Conservation (phyloP, 2,113 vertebrate species). For the Platycercus adscitus region DNA sequence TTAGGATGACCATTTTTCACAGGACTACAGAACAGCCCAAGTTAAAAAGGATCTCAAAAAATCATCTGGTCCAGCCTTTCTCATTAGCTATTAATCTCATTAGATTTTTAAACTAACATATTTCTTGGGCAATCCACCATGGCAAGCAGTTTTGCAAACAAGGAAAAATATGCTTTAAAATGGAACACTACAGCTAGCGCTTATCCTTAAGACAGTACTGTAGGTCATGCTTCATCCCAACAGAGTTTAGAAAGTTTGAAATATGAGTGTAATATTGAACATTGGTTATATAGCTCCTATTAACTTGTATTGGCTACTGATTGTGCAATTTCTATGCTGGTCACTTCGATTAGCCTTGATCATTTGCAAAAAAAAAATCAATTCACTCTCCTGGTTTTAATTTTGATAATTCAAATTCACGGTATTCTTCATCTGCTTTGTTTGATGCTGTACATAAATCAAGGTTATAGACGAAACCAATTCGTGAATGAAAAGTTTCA, state of each 20-base stretch:
- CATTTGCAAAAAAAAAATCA: slow-evolving; percentile 17
- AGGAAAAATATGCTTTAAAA: background rate
- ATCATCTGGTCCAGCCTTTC: background rate
- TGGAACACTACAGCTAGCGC: background rate
- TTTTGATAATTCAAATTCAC: slow-evolving; percentile 68
- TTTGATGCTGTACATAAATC: slow-evolving; percentile 70
- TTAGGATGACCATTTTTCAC: background rate
- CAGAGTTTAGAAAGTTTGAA: slow-evolving; percentile 20
- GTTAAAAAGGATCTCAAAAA: background rate
- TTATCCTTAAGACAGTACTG: background rate
- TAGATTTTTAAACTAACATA: background rate
- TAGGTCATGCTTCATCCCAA: background rate
- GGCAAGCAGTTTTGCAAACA: background rate
- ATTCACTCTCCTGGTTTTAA: slow-evolving; percentile 63
- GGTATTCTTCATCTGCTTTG: slow-evolving; percentile 46
- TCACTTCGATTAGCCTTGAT: slow-evolving; percentile 59
- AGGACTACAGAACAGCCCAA: background rate
- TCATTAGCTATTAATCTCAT: background rate
- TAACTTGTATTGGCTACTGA: slow-evolving; percentile 31
- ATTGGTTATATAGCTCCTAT: slow-evolving; percentile 5
- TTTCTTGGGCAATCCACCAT: background rate
- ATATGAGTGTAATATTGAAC: slow-evolving; percentile 1
- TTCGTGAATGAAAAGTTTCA: slow-evolving; percentile 62
- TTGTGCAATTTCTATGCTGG: slow-evolving; percentile 35
- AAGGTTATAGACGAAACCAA: slow-evolving; percentile 57